Base-by-base conservation (phyloP, 2,888 invertebrate genomes). In the Andricus curvator region DNA sequence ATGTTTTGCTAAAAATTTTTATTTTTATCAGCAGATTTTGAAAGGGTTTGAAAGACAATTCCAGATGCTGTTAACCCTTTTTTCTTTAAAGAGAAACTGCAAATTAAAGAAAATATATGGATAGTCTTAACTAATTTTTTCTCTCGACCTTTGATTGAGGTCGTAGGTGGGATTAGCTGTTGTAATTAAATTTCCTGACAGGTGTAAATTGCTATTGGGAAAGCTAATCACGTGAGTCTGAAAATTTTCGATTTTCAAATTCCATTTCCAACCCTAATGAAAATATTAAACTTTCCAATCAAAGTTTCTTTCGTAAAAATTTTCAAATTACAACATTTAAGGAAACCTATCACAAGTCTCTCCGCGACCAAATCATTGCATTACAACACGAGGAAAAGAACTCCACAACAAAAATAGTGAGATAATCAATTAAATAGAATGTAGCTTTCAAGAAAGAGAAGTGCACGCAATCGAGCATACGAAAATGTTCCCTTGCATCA, bases 401-500 rank as follows among this genome's bases (percentile, higher is more conserved):
- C 15, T 62, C 6, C 4, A 25, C 11, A 15, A 62, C 62, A 62
- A 37, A 65, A 37, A n/a, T 41, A 37, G 37, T 67, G n/a, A 13
- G 33, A 37, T 37, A 20, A 67, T 67, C 41, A 66, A 66, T 41
- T 41, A 4, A n/a, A 67, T 8, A 37, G 37, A 9, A 67, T n/a
- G 66, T n/a, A n/a, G 20, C n/a, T 67, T 67, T 67, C 37, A 41
- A 41, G 3, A 67, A 41, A 8, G 33, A 67, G 37, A 67, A 67
- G 41, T 67, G n/a, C 37, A 67, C 5, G 67, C 20, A 67, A n/a
- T 67, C 41, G 41, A 29, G 65, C 29, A 17, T 65, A 33, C 33
- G 65, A 65, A 65, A 67, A 67, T 67, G 22, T 70, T 70, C 20
- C 11, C 48, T 70, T 48, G 68, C 44, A 44, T 68, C 68, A 68